Base-by-base conservation (phyloP, 2,888 invertebrate genomes). In the Caenorhabditis sp. region DNA sequence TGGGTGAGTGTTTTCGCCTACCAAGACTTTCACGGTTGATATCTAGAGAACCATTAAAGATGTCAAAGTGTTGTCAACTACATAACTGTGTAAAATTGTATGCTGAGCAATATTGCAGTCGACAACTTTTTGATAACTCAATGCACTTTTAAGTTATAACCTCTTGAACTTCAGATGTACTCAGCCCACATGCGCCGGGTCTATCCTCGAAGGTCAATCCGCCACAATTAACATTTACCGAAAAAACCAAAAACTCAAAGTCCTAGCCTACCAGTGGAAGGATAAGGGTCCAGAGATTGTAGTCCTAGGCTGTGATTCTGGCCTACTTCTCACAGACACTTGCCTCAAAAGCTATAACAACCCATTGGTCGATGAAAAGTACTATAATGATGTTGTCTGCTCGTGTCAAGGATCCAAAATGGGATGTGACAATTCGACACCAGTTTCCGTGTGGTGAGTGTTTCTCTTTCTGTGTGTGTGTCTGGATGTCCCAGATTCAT, bases 401-500 rank as follows among this genome's bases (percentile, higher is more conserved):
- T 68, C 68, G 19, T 76, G 76, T 24, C 58, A 38, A 19, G 76
- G 31, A 31, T 7, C 31, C 31, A 28, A 28, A 19, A 22, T 4
- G 54, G 41, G 7, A n/a, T n/a, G n/a, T n/a, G n/a, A n/a, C n/a
- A n/a, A n/a, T n/a, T n/a, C n/a, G n/a, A n/a, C n/a, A n/a, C n/a
- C n/a, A n/a, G n/a, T n/a, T n/a, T n/a, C n/a, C n/a, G 19, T 47
- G 10, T 64, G 74, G 74, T 64, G 31, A 54, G 73, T 51, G 14
- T 24, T 22, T 26, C 22, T 70, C 16, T 22, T 38, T 38, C 19
- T 22, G 22, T 19, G 6, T 47, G 0, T 47, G 6, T 47, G 0
- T 47, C 19, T 10, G 19, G 47, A n/a, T 47, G n/a, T n/a, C 35
- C 54, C 3, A 31, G 24, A n/a, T n/a, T n/a, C n/a, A 0, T 63